A percentile compares a stretch with the other conserved stretches of the same genome.
phyloP scores from a whole-genome alignment of 2,113 vertebrate genomes.

The Miniopterus natalensis region DNA sequence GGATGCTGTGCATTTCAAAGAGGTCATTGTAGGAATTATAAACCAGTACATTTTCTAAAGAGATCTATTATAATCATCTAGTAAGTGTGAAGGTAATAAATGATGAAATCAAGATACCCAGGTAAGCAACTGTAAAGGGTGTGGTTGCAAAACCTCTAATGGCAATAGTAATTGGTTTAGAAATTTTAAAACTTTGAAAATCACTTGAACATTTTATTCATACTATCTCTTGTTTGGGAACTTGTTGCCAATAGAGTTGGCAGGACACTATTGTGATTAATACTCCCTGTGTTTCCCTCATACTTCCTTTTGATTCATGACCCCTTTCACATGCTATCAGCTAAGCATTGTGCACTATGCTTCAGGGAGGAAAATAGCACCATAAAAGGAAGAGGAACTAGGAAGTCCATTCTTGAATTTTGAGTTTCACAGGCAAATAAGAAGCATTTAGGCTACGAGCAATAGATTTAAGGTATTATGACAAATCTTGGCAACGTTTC shows the following conservation, averaged over 20 bases:
- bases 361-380: not conserved
- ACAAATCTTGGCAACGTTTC: not conserved
- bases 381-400: not conserved
- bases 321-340: not conserved
- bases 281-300: not conserved
- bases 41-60: not conserved
- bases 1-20: not conserved
- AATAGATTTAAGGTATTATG: not conserved
- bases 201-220: conserved; percentile 30
- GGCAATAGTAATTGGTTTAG: not conserved
- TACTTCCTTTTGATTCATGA: not conserved
- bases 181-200: conserved; percentile 7
- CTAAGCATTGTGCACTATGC: not conserved
- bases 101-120: not conserved
- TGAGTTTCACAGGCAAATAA: not conserved
- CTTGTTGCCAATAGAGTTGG: not conserved
- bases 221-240: not conserved
- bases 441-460: not conserved
- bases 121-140: not conserved
- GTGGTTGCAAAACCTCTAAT: not conserved
- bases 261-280: not conserved
- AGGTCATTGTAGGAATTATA: not conserved
- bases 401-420: not conserved
- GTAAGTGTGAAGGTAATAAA: not conserved
- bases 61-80: not conserved